Percentiles rank a stretch among this genome's conserved stretches.
These are phyloP conservation scores for Lytechinus pictus DNA, from an alignment of 35 echinoderm and acorn worm genomes.

Conservation along the genomic window DNA sequence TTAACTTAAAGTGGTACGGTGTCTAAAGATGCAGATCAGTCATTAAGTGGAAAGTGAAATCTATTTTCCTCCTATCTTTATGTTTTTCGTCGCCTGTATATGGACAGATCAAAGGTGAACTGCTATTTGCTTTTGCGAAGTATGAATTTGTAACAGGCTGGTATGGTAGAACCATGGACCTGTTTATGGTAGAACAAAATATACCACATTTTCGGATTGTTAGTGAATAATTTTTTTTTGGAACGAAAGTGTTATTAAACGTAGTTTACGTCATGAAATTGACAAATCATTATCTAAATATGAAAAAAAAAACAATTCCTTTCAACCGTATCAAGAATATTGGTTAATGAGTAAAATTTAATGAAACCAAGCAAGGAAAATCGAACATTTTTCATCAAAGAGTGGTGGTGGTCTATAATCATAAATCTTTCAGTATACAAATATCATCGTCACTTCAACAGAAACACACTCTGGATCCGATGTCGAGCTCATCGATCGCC, in stretches of 20 bases:
- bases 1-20: not conserved
- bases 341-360: no score
- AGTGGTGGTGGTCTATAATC: not conserved
- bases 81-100: not conserved
- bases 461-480: not conserved
- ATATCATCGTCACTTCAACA: not conserved
- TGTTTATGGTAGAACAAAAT: no score
- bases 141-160: not conserved
- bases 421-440: not conserved
- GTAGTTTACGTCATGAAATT: no score
- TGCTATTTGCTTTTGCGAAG: not conserved
- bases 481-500: not conserved
- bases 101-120: not conserved
- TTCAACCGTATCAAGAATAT: no score
- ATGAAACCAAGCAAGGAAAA: no score
- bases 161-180: no score
- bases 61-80: not conserved
- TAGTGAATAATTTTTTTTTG: no score
- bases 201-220: no score
- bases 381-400: no score
- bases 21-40: not conserved
- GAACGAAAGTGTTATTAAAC: no score
- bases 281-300: no score
- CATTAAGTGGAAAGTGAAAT: not conserved
- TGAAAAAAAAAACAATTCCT: no score